Evolutionary conservation across 2,113 vertebrate genomes (phyloP).

Genomic region (Australoheros scitulus): DNA sequence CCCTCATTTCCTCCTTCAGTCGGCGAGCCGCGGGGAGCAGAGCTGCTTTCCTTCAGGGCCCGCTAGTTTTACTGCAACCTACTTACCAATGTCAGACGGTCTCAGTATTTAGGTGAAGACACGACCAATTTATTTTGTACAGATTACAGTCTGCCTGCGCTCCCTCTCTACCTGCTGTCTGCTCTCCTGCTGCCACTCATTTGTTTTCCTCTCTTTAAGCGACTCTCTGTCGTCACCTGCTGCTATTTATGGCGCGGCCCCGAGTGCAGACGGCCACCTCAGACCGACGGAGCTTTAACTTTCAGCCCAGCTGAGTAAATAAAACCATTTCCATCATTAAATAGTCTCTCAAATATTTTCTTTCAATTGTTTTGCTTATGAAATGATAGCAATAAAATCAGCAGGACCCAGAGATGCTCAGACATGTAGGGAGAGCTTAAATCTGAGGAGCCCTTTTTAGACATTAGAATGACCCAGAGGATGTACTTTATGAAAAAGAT

Average conservation of each 20-base stretch:
- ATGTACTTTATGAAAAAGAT: too few relatives aligned
- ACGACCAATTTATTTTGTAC: constrained; percentile 41
- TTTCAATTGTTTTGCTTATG: too few relatives aligned
- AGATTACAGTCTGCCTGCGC: constrained; percentile 21
- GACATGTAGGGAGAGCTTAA: too few relatives aligned
- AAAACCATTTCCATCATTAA: not conserved
- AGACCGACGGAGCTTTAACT: not conserved
- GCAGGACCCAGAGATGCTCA: too few relatives aligned
- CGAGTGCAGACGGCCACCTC: not conserved
- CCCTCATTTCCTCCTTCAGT: constrained; percentile 23
- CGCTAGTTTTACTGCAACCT: constrained; percentile 52
- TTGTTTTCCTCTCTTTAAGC: constrained; percentile 31
- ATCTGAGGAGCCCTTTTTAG: too few relatives aligned
- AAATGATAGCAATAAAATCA: too few relatives aligned
- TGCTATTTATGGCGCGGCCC: constrained; percentile 9
- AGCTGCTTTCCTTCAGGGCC: constrained; percentile 43
- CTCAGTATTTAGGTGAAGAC: constrained; percentile 35
- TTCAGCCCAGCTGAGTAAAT: not conserved
- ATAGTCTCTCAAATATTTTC: not conserved
- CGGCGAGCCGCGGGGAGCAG: not conserved
- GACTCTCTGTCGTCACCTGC: not conserved
- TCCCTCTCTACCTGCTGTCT: constrained; percentile 34
- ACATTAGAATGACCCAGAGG: too few relatives aligned
- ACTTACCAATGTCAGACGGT: constrained; percentile 45
- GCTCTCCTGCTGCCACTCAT: constrained; percentile 22